Base-by-base conservation (phyloP, 2,113 vertebrate genomes). In the Ciconia boyciana region DNA sequence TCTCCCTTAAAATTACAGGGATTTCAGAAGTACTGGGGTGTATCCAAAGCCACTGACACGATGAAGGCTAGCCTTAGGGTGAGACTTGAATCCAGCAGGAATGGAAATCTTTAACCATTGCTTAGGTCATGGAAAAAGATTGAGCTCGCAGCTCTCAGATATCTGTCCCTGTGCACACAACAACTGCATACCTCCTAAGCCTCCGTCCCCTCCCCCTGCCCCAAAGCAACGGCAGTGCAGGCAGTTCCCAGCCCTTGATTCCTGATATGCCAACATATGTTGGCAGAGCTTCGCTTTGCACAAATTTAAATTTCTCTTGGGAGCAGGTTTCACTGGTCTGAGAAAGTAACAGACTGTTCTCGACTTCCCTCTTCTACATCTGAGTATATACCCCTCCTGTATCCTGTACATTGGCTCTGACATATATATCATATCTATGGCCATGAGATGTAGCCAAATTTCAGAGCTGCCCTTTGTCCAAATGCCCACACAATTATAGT, bases 71-170 rank as follows among this genome's bases (percentile, higher is more conserved):
- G 49, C 75, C 64, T 70, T 62, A 55, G 87, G 58, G 57, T 76
- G 80, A 87, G 87, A 79, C 48, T 68, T 84, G 77, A 87, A 60
- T 52, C 51, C n/a, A 15, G 17, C 41, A 86, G 62, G 49, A 74
- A 51, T 69, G 82, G 82, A 95, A 95, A 92, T 80, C 83, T 86
- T 90, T 88, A 92, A 86, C 60, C n/a, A 68, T 88, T 92, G 83
- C 88, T 93, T 96, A 96, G 83, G 85, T 94, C 85, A 96, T 94
- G 92, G 93, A 93, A 96, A 95, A 88, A 90, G 88, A 78, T 32
- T 58, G 78, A 61, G 91, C 75, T 88, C 20, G 3, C 58, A 74
- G 58, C 46, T 92, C 93, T 94, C 80, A 74, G n/a, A 83, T 96
- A 58, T 94, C 93, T 80, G 54, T 74, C 79, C 71, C 74, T 57